A percentile compares a stretch with the other conserved stretches of the same genome.
Conservation (phyloP, 2,888 invertebrate species). For the Toxonevra muliebris region DNA sequence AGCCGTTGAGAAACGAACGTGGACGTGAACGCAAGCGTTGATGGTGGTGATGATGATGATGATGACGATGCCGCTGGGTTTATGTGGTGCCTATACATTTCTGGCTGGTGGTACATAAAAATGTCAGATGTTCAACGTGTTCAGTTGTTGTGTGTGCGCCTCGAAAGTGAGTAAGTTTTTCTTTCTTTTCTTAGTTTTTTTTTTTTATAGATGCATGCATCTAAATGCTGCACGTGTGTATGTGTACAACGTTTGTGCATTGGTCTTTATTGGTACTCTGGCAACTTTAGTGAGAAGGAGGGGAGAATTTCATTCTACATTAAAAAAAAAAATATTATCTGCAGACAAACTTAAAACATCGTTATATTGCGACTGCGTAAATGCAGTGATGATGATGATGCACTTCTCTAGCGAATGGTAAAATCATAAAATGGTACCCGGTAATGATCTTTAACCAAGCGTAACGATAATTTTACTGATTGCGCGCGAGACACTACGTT, state of each 20-base stretch:
- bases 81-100: constrained; percentile 28
- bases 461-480: constrained; percentile 53
- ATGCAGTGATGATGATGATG: too few species aligned
- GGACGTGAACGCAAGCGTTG: constrained; percentile 6
- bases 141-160: constrained; percentile 26
- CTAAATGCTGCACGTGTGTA: too few species aligned
- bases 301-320: too few species aligned
- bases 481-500: not conserved
- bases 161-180: not conserved
- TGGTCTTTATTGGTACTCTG: too few species aligned
- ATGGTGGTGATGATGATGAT: constrained; percentile 9
- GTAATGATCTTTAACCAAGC: constrained; percentile 59
- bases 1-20: constrained; percentile 30
- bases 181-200: not conserved
- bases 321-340: too few species aligned
- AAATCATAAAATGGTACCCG: constrained; percentile 41
- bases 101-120: constrained; percentile 28
- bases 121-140: constrained; percentile 30
- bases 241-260: too few species aligned
- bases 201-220: too few species aligned
- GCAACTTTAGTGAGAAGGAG: too few species aligned
- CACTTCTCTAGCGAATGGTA: not conserved
- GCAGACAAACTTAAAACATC: too few species aligned
- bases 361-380: too few species aligned
- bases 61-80: constrained; percentile 5